A percentile compares a stretch with the other conserved stretches of the same genome.
Evolutionary conservation across 2,888 invertebrate genomes (phyloP).

Genomic region (Diaprepes abbreviatus): DNA sequence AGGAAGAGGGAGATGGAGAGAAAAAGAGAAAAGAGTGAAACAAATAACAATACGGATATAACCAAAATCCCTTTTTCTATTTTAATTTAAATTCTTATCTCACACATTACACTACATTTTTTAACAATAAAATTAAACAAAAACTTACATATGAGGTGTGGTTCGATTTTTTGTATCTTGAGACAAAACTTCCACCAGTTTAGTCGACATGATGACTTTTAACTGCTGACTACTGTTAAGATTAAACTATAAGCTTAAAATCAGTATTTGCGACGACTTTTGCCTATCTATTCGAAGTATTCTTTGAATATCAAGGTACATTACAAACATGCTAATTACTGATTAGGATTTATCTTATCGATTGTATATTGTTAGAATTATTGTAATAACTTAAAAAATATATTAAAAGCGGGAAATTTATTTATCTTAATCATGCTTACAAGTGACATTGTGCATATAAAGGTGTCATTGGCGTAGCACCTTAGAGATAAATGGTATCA

Average conservation of each 20-base stretch:
- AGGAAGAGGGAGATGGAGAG: no score
- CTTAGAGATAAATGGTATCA: no score
- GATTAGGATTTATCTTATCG: conserved; percentile 34
- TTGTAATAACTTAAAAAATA: conserved; percentile 23
- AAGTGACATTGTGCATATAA: conserved; percentile 1
- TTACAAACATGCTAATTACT: conserved; percentile 38
- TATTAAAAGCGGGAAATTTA: conserved; percentile 9
- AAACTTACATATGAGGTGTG: conserved; percentile 37
- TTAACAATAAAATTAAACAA: no score
- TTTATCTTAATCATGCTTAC: conserved; percentile 29
- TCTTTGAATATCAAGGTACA: conserved; percentile 21
- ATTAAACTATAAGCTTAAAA: conserved; percentile 13
- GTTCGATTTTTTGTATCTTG: conserved; percentile 20
- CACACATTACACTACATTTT: no score
- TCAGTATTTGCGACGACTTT: conserved; percentile 12
- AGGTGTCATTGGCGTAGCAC: conserved; percentile 1
- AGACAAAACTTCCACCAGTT: conserved; percentile 33
- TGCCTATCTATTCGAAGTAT: conserved; percentile 17
- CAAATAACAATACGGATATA: no score
- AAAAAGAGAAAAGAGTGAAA: no score
- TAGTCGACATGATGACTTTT: conserved; percentile 31
- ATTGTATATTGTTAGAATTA: conserved; percentile 27
- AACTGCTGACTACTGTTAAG: conserved; percentile 3
- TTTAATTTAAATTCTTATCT: no score
- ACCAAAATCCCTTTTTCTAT: no score